A percentile compares a stretch with the other conserved stretches of the same genome.
Evolutionary conservation across 2,113 vertebrate species (phyloP).

Genomic region (Leuciscus idus): DNA sequence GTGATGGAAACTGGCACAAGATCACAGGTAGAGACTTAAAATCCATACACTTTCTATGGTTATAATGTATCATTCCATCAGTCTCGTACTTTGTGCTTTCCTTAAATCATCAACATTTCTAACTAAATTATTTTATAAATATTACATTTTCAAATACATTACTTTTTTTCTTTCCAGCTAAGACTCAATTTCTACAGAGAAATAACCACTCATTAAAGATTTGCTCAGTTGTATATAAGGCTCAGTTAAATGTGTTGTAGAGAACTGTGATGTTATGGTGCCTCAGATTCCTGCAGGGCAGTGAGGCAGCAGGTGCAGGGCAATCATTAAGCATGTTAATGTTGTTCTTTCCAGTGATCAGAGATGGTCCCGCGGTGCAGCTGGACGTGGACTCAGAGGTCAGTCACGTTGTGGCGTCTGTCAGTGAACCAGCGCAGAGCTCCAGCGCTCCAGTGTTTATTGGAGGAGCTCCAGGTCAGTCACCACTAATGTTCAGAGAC

Average conservation of each 20-base stretch:
- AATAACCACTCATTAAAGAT: not conserved
- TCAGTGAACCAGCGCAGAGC: conserved; percentile 75
- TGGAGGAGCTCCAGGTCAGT: conserved; percentile 90
- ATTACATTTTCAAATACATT: not conserved
- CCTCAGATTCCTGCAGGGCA: not conserved
- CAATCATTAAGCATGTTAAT: not conserved
- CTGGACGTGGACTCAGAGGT: conserved; percentile 93
- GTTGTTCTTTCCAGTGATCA: conserved; percentile 80
- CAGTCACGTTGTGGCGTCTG: conserved; percentile 84
- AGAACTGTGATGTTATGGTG: not conserved
- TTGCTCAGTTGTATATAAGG: not conserved
- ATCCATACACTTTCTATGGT: not conserved
- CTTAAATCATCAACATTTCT: not conserved
- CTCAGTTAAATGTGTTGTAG: not conserved
- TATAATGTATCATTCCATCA: not conserved
- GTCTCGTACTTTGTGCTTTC: not conserved
- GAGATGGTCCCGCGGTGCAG: conserved; percentile 86
- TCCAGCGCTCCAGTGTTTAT: conserved; percentile 85
- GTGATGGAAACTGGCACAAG: conserved; percentile 89
- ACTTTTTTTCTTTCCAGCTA: not conserved
- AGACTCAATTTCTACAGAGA: not conserved
- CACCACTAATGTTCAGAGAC: not conserved
- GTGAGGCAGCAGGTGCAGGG: not conserved
- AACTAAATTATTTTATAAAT: not conserved
- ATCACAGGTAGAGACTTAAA: conserved; percentile 81